Percentiles rank a stretch among this genome's conserved stretches.
Conservation (phyloP, 1,140 invertebrate genomes). For the Zaprionus inermis region DNA sequence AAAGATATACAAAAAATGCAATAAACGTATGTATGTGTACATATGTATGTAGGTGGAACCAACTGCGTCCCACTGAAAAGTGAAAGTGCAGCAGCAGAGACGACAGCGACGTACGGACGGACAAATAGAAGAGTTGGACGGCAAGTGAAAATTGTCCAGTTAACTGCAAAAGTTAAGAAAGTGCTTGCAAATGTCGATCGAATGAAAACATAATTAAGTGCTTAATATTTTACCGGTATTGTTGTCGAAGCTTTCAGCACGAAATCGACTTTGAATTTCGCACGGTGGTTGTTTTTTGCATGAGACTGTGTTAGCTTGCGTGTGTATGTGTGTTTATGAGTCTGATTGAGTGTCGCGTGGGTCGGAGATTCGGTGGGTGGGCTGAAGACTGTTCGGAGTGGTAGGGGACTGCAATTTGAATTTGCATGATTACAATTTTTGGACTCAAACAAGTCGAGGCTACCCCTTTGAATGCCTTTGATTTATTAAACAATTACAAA, state of each 20-base stretch:
- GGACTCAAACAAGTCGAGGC: not conserved
- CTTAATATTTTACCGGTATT: constrained; percentile 62
- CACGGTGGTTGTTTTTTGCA: constrained; percentile 67
- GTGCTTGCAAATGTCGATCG: constrained; percentile 5
- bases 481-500: not conserved
- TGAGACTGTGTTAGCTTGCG: not conserved
- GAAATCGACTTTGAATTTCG: constrained; percentile 62
- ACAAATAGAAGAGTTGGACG: constrained; percentile 25
- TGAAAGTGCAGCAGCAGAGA: constrained; percentile 68
- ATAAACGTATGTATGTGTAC: constrained; percentile 40
- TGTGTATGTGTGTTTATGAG: constrained; percentile 15
- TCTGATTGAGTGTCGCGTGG: constrained; percentile 12
- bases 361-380: not conserved
- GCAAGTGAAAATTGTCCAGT: constrained; percentile 47
- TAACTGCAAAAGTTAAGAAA: constrained; percentile 30
- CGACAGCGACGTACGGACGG: constrained; percentile 19
- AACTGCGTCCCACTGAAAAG: constrained; percentile 79
- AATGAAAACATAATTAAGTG: constrained; percentile 12
- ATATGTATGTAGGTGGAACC: constrained; percentile 44
- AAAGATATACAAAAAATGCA: constrained; percentile 54
- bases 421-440: constrained; percentile 35
- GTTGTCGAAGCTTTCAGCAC: constrained; percentile 28
- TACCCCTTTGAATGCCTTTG: not conserved
- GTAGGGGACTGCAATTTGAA: constrained; percentile 27
- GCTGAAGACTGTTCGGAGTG: no score